A percentile compares a stretch with the other conserved stretches of the same genome.
These are phyloP conservation scores for Epizoanthus fatuus DNA, from an alignment of 92 coral and sea anemone species.

Conservation along the genomic window DNA sequence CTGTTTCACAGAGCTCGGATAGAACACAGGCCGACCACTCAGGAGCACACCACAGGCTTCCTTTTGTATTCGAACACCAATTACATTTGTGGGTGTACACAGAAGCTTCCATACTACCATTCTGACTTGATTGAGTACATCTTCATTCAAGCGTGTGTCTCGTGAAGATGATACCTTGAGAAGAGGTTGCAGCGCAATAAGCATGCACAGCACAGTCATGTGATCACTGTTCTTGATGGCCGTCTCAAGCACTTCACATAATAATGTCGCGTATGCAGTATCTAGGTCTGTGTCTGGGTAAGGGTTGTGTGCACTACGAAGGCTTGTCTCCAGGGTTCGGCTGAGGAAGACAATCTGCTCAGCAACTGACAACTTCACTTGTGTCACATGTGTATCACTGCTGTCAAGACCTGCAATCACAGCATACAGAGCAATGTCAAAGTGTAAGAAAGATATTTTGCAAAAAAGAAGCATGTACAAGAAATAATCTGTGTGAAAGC, in stretches of 20 bases:
- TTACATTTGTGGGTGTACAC: constrained; percentile 34
- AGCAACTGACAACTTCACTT: constrained; percentile 57
- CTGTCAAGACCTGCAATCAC: constrained; percentile 3
- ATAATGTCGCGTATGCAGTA: constrained; percentile 39
- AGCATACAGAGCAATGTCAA: too few species aligned
- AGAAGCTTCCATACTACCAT: constrained; percentile 75
- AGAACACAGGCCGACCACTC: constrained; percentile 81
- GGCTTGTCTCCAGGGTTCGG: constrained; percentile 64
- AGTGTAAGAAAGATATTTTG: too few species aligned
- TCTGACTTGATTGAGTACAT: constrained; percentile 54
- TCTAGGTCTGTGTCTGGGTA: constrained; percentile 39
- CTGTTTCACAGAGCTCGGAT: constrained; percentile 74
- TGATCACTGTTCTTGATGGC: constrained; percentile 63
- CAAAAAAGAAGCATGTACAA: too few species aligned
- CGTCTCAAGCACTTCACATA: constrained; percentile 64
- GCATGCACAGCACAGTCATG: constrained; percentile 57
- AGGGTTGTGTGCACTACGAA: constrained; percentile 40
- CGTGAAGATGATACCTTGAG: constrained; percentile 49
- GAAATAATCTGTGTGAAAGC: too few species aligned
- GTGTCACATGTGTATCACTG: constrained; percentile 24
- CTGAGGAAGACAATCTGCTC: constrained; percentile 72
- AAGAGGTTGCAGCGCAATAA: constrained; percentile 79
- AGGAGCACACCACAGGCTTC: constrained; percentile 73
- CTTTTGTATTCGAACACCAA: constrained; percentile 58
- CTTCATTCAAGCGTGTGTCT: constrained; percentile 50